Percentiles rank a stretch among this genome's conserved stretches.
Evolutionary conservation across 2,888 invertebrate genomes (phyloP).

Genomic region (Automeris io): DNA sequence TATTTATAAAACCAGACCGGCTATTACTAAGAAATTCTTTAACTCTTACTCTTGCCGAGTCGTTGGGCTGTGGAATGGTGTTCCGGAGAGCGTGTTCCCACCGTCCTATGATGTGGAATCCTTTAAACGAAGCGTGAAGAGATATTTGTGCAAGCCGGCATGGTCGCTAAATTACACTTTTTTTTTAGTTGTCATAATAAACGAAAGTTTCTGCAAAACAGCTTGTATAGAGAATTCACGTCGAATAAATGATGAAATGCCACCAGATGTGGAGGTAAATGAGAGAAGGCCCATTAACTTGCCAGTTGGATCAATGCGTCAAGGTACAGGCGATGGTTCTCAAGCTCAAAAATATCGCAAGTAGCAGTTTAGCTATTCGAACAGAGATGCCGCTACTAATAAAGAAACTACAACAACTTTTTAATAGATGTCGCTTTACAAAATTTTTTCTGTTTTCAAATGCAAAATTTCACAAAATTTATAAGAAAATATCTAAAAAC

Average conservation of each 20-base stretch:
- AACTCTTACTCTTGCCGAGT: too few species aligned
- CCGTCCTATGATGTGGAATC: too few species aligned
- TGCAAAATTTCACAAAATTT: too few species aligned
- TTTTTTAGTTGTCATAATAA: conserved; percentile 49
- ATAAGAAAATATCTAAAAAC: neutral
- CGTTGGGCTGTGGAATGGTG: too few species aligned
- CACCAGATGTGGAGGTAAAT: conserved; percentile 38
- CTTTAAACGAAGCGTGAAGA: too few species aligned
- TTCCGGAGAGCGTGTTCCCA: too few species aligned
- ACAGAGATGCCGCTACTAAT: conserved; percentile 24
- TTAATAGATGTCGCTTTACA: neutral
- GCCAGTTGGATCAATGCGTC: conserved; percentile 16
- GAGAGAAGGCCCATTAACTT: conserved; percentile 27
- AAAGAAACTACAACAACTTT: conserved; percentile 9
- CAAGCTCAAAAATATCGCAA: conserved; percentile 7
- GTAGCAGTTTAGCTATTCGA: conserved; percentile 13
- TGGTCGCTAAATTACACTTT: too few species aligned
- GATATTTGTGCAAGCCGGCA: too few species aligned
- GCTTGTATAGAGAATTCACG: conserved; percentile 38
- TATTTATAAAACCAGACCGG: too few species aligned
- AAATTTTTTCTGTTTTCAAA: too few species aligned
- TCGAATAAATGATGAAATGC: conserved; percentile 18
- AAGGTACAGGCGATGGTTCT: conserved; percentile 17
- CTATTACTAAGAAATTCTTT: too few species aligned
- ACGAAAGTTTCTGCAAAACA: conserved; percentile 54